These are phyloP conservation scores for Sesia apiformis DNA, from an alignment of 2,888 invertebrate species.

Conservation along the genomic window DNA sequence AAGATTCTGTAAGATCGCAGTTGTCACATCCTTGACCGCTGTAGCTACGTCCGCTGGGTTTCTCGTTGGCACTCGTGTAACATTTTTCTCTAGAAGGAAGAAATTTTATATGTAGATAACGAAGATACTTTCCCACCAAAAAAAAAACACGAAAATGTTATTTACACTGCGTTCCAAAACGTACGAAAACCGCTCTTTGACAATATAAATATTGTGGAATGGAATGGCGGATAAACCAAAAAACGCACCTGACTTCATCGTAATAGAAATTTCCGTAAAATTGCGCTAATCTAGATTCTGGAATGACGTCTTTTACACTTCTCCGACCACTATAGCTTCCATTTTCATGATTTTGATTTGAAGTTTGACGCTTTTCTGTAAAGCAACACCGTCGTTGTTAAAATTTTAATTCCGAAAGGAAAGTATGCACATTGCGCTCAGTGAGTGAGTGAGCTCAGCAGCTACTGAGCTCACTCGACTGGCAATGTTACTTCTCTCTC, in stretches of 20 bases:
- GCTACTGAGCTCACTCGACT: no score
- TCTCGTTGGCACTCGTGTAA: constrained; percentile 51
- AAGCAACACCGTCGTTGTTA: constrained; percentile 5
- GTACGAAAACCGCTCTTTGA: background rate
- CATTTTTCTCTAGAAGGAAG: constrained; percentile 53
- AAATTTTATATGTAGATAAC: background rate
- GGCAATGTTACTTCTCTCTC: no score
- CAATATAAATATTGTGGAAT: background rate
- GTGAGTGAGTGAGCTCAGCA: no score
- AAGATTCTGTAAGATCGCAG: constrained; percentile 71
- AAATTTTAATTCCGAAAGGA: no score
- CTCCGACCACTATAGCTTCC: constrained; percentile 43
- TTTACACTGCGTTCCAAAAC: background rate
- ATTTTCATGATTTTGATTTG: constrained; percentile 51
- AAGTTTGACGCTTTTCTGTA: constrained; percentile 38
- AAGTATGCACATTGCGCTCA: no score
- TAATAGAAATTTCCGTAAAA: constrained; percentile 75
- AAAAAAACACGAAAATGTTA: background rate
- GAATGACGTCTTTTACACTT: constrained; percentile 78
- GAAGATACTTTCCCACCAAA: background rate
- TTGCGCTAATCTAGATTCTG: constrained; percentile 76
- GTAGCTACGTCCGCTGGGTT: constrained; percentile 37
- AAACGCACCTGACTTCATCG: constrained; percentile 51
- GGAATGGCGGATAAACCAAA: background rate
- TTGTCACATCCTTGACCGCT: constrained; percentile 55